Conservation (phyloP, 2,888 invertebrate species). For the Tortricodes alternella region DNA sequence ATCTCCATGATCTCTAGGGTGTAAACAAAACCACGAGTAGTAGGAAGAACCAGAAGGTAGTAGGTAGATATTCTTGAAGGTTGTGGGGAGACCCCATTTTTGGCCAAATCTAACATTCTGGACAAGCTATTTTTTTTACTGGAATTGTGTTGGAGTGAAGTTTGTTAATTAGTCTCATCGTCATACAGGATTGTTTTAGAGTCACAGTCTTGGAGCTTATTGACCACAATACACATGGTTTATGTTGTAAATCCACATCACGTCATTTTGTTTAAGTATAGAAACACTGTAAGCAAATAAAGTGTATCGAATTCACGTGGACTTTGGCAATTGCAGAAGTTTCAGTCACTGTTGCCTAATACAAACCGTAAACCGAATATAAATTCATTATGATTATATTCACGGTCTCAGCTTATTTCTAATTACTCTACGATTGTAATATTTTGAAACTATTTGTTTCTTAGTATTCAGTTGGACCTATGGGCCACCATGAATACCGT, state of each 20-base stretch:
- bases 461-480: not conserved
- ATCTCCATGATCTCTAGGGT: constrained; percentile 10
- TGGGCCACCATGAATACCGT: not conserved
- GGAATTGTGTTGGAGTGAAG: too few species aligned
- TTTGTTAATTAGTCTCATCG: too few species aligned
- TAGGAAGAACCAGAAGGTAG: too few species aligned
- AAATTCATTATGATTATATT: constrained; percentile 7
- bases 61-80: too few species aligned
- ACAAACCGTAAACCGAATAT: constrained; percentile 6
- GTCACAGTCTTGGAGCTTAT: too few species aligned
- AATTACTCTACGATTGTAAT: not conserved
- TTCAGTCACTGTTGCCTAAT: constrained; percentile 7
- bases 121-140: too few species aligned
- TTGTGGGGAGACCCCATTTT: too few species aligned
- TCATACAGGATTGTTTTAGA: too few species aligned
- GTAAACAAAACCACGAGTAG: too few species aligned
- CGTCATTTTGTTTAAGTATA: not conserved
- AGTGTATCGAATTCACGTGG: not conserved
- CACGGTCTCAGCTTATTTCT: constrained; percentile 11
- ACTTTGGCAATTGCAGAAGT: not conserved
- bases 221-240: too few species aligned
- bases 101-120: too few species aligned
- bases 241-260: not conserved
- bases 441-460: not conserved
- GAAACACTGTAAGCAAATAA: not conserved